Evolutionary conservation across 2,888 invertebrate genomes (phyloP), one percentile per base, ranked within the genome.

Genomic region (Dyspetes luteomarginatus): DNA sequence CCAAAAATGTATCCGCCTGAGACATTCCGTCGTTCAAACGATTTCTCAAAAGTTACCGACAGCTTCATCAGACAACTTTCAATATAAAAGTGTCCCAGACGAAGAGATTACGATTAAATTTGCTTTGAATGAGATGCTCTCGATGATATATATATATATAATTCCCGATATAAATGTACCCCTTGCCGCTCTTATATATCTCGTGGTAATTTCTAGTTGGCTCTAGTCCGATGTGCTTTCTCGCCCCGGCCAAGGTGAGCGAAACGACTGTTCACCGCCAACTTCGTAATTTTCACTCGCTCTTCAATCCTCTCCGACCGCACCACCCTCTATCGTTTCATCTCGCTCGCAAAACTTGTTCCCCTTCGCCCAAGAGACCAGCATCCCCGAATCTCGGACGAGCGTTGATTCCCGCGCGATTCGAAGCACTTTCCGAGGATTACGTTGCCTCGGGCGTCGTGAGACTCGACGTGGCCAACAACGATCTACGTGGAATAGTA

Each of bases 201-300:
- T 50, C 75, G 75, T 67, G 67, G 67, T 78, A 78, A 78, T 78
- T 78, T 73, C 72, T 78, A 62, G 78, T 71, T 67, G 60, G 73
- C 60, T 55, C 60, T 36, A 36, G n/a, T 30, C 58, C 62, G 55
- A 78, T 60, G 43, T 60, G 55, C 24, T 62, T 22, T 60, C 36
- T 30, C 55, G 52, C 78, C 58, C 55, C 36, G 36, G 73, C 73
- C 73, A 45, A 73, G 67, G 62, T 52, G 60, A 28, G 17, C 78
- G 65, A 72, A 65, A 72, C 65, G 58, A 43, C 64, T 36, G 17
- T 24, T 4, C 65, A 12, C 22, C 26, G 17, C 55, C 60, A 58
- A 43, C 78, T 58, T 58, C 55, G 36, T 78, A 72, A 52, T 78
- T 78, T 73, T 73, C 62, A 73, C 65, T 68, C 62, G 45, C 67